Evolutionary conservation across 2,113 vertebrate species (phyloP).

Genomic region (Aplodontia rufa): DNA sequence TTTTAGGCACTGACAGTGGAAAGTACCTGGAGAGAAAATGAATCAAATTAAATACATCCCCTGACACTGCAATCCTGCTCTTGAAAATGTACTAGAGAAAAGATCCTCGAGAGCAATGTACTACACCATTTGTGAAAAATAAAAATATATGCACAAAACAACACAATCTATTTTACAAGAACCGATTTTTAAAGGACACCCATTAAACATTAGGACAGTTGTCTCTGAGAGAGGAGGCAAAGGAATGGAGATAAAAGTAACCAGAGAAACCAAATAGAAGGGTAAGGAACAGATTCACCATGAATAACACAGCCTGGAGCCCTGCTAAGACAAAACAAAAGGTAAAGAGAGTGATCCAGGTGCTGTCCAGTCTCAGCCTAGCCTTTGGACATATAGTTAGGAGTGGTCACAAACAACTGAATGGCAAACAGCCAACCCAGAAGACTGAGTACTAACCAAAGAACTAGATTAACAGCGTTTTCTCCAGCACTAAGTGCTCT

Average conservation of each 20-base stretch:
- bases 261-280: not conserved
- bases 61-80: not conserved
- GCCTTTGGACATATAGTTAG: not conserved
- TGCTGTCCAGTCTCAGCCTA: not conserved
- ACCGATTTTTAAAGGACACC: not conserved
- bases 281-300: not conserved
- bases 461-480: not conserved
- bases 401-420: not conserved
- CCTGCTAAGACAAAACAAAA: not conserved
- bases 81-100: not conserved
- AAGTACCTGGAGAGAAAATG: not conserved
- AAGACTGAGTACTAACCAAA: not conserved
- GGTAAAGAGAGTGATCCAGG: not conserved
- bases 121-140: not conserved
- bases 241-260: not conserved
- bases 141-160: not conserved
- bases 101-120: not conserved
- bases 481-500: too few species aligned
- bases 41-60: not conserved
- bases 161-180: not conserved
- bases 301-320: not conserved
- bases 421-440: not conserved
- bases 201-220: not conserved
- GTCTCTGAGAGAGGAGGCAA: not conserved
- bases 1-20: not conserved